Evolutionary conservation across 2,113 vertebrate genomes (phyloP).

Genomic region (Mesocricetus auratus): DNA sequence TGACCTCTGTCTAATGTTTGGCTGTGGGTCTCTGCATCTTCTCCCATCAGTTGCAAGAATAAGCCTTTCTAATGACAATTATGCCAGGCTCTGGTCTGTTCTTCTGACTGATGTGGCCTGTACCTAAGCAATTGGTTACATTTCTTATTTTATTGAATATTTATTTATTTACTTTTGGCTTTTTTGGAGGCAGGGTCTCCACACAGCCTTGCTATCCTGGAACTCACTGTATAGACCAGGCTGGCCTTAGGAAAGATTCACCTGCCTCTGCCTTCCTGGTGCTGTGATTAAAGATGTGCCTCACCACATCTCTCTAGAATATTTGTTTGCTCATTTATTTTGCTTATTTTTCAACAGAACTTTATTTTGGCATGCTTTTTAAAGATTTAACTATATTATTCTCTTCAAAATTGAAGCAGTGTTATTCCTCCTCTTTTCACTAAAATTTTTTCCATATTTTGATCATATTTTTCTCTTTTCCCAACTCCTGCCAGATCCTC

Average conservation of each 20-base stretch:
- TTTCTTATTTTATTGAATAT: conserved; percentile 27
- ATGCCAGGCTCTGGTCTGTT: not conserved
- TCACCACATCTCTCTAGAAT: not conserved
- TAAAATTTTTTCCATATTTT: not conserved
- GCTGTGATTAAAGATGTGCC: not conserved
- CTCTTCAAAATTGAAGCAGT: not conserved
- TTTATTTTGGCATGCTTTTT: not conserved
- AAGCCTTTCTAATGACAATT: not conserved
- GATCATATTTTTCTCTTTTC: not conserved
- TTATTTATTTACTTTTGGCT: not conserved
- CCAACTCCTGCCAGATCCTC: not conserved
- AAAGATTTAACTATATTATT: not conserved
- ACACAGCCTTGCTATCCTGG: not conserved
- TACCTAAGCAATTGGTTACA: not conserved
- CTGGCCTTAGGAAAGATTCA: not conserved
- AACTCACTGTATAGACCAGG: not conserved
- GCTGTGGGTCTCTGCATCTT: not conserved
- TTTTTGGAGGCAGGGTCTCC: not conserved
- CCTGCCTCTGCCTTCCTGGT: not conserved
- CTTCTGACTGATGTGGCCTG: not conserved
- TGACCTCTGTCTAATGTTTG: not conserved
- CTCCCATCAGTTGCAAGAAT: not conserved
- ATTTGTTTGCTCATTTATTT: not conserved
- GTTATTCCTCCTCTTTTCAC: not conserved
- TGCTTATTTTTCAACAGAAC: not conserved